phyloP scores from a whole-genome alignment of 2,888 invertebrate genomes.

The Amblyjoppa proteus region DNA sequence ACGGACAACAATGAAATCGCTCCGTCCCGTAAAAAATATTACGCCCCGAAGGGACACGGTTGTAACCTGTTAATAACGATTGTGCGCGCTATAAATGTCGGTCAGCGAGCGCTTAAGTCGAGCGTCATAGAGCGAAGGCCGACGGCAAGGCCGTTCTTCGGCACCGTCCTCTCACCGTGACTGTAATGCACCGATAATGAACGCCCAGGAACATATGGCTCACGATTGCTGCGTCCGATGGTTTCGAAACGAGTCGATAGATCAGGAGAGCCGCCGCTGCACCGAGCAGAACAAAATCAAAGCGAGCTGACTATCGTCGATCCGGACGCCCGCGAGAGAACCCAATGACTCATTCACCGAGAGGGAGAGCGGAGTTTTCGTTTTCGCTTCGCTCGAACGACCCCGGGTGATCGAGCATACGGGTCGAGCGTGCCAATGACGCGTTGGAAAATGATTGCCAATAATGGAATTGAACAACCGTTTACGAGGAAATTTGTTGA shows the following conservation, averaged over 20 bases:
- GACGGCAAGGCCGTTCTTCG: constrained; percentile 73
- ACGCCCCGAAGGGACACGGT: constrained; percentile 3
- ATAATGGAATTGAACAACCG: constrained; percentile 56
- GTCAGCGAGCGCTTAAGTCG: constrained; percentile 45
- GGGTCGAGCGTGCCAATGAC: constrained; percentile 28
- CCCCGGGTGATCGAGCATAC: constrained; percentile 7
- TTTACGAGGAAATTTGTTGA: constrained; percentile 39
- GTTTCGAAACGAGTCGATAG: constrained; percentile 64
- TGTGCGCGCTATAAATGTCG: constrained; percentile 15
- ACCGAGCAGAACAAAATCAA: constrained; percentile 45
- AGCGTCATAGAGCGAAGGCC: constrained; percentile 71
- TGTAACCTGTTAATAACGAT: background rate
- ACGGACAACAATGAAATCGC: no score
- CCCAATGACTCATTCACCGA: constrained; percentile 61
- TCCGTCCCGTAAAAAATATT: background rate
- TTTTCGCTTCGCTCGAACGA: constrained; percentile 53
- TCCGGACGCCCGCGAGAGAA: constrained; percentile 37
- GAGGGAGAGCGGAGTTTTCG: constrained; percentile 34
- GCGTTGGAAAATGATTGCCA: constrained; percentile 62
- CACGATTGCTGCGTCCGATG: constrained; percentile 43
- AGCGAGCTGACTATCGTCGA: constrained; percentile 46
- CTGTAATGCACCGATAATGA: constrained; percentile 63
- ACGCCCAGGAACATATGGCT: constrained; percentile 53
- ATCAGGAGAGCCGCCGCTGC: background rate
- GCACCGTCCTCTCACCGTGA: constrained; percentile 72